These are phyloP conservation scores for Ephydatia muelleri DNA, from an alignment of 37 sponge, comb jelly and placozoan species.

Conservation along the genomic window DNA sequence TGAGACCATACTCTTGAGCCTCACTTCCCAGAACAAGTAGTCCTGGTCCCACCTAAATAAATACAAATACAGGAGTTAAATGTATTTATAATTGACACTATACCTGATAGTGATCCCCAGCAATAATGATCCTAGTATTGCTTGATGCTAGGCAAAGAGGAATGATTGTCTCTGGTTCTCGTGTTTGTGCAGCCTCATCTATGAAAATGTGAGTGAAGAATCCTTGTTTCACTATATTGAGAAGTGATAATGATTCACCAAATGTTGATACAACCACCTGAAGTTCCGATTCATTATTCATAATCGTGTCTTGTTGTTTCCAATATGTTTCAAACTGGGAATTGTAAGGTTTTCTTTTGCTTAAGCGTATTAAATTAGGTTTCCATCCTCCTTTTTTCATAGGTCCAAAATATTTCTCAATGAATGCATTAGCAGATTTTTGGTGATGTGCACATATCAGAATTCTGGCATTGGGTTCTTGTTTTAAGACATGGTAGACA, in stretches of 20 bases:
- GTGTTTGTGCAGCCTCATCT: constrained; percentile 81
- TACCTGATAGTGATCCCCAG: constrained; percentile 81
- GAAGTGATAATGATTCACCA: constrained; percentile 2
- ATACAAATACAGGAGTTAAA: neutral
- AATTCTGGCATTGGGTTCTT: neutral
- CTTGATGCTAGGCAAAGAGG: constrained; percentile 48
- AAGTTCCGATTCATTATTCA: neutral
- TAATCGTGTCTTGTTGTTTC: neutral
- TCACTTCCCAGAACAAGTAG: constrained; percentile 68
- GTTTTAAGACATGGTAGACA: constrained; percentile 9
- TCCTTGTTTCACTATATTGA: neutral
- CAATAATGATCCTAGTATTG: constrained; percentile 67
- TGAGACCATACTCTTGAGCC: constrained; percentile 62
- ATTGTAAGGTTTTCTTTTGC: too few species aligned
- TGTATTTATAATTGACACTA: neutral
- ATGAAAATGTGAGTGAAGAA: constrained; percentile 71
- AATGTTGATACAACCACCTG: constrained; percentile 40
- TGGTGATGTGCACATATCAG: constrained; percentile 39
- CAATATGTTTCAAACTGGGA: neutral
- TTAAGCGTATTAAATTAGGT: neutral
- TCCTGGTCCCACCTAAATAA: constrained; percentile 72
- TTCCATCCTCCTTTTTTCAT: constrained; percentile 13
- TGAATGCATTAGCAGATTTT: constrained; percentile 31
- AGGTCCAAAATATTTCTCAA: constrained; percentile 24
- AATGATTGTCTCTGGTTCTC: constrained; percentile 69